phyloP scores from a whole-genome alignment of 2,113 vertebrate species.

The Panthera tigris region DNA sequence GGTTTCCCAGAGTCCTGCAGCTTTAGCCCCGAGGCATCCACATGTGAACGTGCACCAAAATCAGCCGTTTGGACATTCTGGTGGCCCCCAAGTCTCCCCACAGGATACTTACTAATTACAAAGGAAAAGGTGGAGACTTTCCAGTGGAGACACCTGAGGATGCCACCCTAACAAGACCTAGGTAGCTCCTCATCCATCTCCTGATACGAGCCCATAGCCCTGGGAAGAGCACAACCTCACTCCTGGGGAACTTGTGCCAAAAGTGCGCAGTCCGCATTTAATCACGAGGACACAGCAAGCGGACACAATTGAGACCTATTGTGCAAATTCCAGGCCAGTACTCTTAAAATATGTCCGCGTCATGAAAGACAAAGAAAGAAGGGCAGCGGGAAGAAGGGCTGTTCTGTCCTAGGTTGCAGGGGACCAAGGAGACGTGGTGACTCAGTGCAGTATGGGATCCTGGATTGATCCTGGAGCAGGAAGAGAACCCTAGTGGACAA shows the following conservation, averaged over 20 bases:
- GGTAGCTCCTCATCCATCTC: neutral
- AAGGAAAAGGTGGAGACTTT: neutral
- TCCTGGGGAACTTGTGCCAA: neutral
- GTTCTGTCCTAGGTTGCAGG: neutral
- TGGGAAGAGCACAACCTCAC: neutral
- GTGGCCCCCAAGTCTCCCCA: neutral
- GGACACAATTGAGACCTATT: neutral
- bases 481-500: neutral
- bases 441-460: neutral
- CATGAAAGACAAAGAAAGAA: neutral
- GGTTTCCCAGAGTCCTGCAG: neutral
- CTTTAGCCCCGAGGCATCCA: accelerated
- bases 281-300: neutral
- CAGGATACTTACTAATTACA: neutral
- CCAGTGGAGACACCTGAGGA: neutral
- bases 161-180: neutral
- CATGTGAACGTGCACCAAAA: accelerated
- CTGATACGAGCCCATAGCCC: neutral
- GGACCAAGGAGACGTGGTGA: neutral
- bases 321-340: neutral
- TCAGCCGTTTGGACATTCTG: neutral
- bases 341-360: neutral
- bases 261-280: neutral
- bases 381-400: no score
- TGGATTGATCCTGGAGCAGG: neutral